Evolutionary conservation across 2,888 invertebrate species (phyloP), one percentile per base, ranked within the genome.

Genomic region (Drosophila anceps): DNA sequence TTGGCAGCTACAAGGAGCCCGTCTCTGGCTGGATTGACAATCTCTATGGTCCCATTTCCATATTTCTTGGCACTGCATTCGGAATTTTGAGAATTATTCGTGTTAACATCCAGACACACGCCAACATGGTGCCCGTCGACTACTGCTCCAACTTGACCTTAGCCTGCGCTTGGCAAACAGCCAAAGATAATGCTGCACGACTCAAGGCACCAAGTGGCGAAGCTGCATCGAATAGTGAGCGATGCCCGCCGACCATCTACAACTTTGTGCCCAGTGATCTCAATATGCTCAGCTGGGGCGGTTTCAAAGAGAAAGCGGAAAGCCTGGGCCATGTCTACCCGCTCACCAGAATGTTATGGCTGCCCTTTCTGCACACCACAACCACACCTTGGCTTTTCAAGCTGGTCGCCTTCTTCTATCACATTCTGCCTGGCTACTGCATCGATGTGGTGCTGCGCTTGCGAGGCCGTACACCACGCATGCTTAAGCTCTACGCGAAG

Each of bases 211-310:
- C 53, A 90, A 85, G 57, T 67, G 65, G 0, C 41, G 12, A 62
- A 41, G 71, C 6, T 13, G 43, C 70, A 0, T 8, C 15, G 2
- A 37, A 2, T 37, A 15, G 2, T 41, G 2, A 24, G 24, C 24
- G 24, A 24, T 24, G 24, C 24, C 4, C 41, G 10, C 39, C 13
- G 4, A 60, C 79, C 7, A 90, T 91, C 31, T 98, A 96, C 93
- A 98, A 98, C 93, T 97, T 96, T 92, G 96, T 98, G 2, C 96
- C 98, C 1, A 96, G 97, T 0, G 94, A 94, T 1, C 95, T 96
- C 70, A 97, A 98, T 90, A 95, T 95, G 1, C 93, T 98, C 46
- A 95, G 95, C 0, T 99, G 98, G 98, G 94, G 94, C 0, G 94
- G 96, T 51, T 96, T 96, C 83, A 93, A 55, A 1, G 33, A 67